Evolutionary conservation across 2,888 invertebrate genomes (phyloP).

Genomic region (Andrena camellia): DNA sequence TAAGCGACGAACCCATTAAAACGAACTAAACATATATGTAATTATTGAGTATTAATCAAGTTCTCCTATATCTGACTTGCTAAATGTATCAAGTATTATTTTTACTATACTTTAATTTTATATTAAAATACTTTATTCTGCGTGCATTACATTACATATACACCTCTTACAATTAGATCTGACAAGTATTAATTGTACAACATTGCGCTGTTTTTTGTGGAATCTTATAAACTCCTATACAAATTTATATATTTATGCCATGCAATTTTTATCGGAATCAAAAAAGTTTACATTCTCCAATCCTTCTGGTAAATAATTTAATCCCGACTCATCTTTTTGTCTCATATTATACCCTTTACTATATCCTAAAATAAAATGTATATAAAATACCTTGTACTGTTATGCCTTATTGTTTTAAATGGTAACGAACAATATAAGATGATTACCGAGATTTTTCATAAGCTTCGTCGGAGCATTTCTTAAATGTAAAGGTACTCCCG

Average conservation of each 20-base stretch:
- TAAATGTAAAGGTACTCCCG: constrained; percentile 91
- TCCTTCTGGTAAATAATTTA: constrained; percentile 90
- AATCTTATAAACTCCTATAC: constrained; percentile 9
- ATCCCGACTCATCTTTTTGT: constrained; percentile 87
- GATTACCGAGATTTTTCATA: constrained; percentile 90
- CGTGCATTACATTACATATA: not conserved
- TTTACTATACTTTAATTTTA: not conserved
- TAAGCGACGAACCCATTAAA: not conserved
- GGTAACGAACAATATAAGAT: constrained; percentile 17
- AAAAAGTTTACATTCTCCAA: constrained; percentile 89
- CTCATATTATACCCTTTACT: constrained; percentile 88
- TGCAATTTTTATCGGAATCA: constrained; percentile 10
- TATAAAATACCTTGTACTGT: constrained; percentile 14
- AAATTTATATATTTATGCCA: constrained; percentile 15
- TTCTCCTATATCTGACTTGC: constrained; percentile 3
- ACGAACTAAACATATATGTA: not conserved
- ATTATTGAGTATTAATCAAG: constrained; percentile 7
- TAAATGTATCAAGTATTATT: not conserved
- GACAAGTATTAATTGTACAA: not conserved
- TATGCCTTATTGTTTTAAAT: constrained; percentile 4
- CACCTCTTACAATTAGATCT: not conserved
- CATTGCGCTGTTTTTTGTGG: not conserved
- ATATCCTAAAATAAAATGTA: constrained; percentile 86
- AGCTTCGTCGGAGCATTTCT: constrained; percentile 92
- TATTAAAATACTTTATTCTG: constrained; percentile 15